A percentile compares a stretch with the other conserved stretches of the same genome.
Conservation (phyloP, 92 coral and sea anemone genomes). For the Plumapathes pennacea region DNA sequence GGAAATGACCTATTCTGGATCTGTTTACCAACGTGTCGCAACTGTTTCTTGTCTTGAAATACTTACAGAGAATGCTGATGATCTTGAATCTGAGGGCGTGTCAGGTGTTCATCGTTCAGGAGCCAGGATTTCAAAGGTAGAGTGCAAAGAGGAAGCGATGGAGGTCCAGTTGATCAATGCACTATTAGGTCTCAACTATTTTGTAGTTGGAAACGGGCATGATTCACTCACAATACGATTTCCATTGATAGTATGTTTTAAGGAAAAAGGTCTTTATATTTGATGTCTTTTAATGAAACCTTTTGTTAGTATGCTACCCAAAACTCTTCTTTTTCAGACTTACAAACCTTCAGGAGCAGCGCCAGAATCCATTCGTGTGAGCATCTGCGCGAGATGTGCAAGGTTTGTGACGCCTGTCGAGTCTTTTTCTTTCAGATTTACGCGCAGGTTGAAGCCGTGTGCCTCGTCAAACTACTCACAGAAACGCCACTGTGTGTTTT, state of each 20-base stretch:
- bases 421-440: too few species aligned
- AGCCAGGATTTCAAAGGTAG: conserved; percentile 74
- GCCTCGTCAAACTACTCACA: neutral
- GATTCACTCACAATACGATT: too few species aligned
- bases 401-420: conserved; percentile 39
- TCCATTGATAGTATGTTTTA: too few species aligned
- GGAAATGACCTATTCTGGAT: too few species aligned
- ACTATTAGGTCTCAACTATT: too few species aligned
- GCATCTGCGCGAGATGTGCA: conserved; percentile 97
- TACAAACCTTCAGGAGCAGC: conserved; percentile 36
- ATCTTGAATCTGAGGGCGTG: conserved; percentile 80
- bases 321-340: too few species aligned
- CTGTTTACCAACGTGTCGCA: too few species aligned
- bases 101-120: conserved; percentile 39
- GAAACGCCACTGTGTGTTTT: neutral
- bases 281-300: too few species aligned
- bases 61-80: conserved; percentile 61
- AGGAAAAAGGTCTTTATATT: too few species aligned
- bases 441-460: neutral
- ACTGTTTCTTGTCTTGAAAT: too few species aligned
- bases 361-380: conserved; percentile 72
- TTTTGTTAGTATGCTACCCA: too few species aligned
- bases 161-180: conserved; percentile 10
- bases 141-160: neutral
- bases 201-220: too few species aligned